phyloP scores from a whole-genome alignment of 1,140 invertebrate species.

The Lasioglossum albipes region DNA sequence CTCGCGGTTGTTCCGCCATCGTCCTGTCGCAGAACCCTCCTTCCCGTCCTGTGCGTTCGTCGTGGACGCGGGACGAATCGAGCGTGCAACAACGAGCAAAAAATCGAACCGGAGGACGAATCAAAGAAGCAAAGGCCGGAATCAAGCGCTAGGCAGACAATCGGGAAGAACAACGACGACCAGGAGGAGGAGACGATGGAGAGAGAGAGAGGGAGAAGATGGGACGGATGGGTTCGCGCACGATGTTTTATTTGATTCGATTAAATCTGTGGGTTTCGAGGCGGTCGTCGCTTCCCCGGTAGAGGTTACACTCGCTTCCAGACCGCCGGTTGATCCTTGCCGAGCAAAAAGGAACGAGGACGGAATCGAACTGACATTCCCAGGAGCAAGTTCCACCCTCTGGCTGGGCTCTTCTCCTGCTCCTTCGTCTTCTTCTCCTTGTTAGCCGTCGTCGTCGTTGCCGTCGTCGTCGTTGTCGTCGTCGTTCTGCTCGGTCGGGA shows the following conservation, averaged over 20 bases:
- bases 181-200: neutral
- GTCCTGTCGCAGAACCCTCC: neutral
- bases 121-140: neutral
- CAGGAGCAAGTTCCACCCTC: constrained; percentile 27
- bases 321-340: constrained; percentile 9
- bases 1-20: neutral
- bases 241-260: constrained; percentile 47
- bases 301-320: constrained; percentile 21
- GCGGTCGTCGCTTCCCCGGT: neutral
- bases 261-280: constrained; percentile 41
- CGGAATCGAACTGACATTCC: constrained; percentile 46
- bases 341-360: constrained; percentile 29
- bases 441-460: too few relatives aligned
- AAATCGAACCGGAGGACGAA: constrained; percentile 1
- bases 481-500: neutral
- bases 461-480: too few relatives aligned
- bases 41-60: neutral
- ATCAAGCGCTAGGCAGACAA: neutral
- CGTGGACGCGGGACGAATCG: constrained; percentile 17
- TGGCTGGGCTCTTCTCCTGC: neutral
- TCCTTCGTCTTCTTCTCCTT: neutral
- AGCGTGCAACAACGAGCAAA: neutral
- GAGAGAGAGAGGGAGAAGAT: neutral
- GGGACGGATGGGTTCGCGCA: constrained; percentile 21
- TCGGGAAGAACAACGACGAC: too few relatives aligned